phyloP scores from a whole-genome alignment of 2,888 invertebrate species.

The Rotaria socialis region DNA sequence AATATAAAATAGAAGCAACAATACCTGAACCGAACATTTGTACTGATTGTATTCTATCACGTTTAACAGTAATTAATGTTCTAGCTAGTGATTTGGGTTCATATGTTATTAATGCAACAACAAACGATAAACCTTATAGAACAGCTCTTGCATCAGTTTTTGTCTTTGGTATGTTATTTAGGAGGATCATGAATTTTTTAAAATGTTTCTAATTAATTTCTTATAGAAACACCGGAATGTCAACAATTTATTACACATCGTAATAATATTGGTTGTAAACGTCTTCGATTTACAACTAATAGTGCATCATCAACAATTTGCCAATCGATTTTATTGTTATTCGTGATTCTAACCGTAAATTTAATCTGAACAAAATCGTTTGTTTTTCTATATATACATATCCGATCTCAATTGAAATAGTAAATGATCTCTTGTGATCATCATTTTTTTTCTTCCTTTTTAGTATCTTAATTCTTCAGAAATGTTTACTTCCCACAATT shows the following conservation, averaged over 20 bases:
- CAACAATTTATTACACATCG: slow-evolving; percentile 46
- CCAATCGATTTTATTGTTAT: not conserved
- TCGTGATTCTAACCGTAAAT: not conserved
- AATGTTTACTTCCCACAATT: too few species aligned
- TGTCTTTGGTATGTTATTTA: not conserved
- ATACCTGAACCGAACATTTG: slow-evolving; percentile 46
- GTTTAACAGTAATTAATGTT: slow-evolving; percentile 46
- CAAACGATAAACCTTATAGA: slow-evolving; percentile 26
- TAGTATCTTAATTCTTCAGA: too few species aligned
- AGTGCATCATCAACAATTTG: not conserved
- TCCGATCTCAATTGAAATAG: slow-evolving; percentile 7
- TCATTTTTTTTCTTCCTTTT: not conserved
- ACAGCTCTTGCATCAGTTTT: not conserved
- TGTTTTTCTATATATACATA: not conserved
- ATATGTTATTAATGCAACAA: slow-evolving; percentile 44
- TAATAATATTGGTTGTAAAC: slow-evolving; percentile 45
- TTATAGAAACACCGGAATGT: slow-evolving; percentile 46
- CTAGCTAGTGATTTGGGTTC: slow-evolving; percentile 41
- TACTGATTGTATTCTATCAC: slow-evolving; percentile 46
- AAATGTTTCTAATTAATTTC: not conserved
- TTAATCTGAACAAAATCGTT: not conserved
- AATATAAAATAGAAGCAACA: slow-evolving; percentile 45
- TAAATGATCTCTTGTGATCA: not conserved
- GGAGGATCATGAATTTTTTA: not conserved
- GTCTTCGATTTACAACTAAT: slow-evolving; percentile 31